Evolutionary conservation across 1,140 invertebrate species (phyloP).

Genomic region (Drosophila orena): DNA sequence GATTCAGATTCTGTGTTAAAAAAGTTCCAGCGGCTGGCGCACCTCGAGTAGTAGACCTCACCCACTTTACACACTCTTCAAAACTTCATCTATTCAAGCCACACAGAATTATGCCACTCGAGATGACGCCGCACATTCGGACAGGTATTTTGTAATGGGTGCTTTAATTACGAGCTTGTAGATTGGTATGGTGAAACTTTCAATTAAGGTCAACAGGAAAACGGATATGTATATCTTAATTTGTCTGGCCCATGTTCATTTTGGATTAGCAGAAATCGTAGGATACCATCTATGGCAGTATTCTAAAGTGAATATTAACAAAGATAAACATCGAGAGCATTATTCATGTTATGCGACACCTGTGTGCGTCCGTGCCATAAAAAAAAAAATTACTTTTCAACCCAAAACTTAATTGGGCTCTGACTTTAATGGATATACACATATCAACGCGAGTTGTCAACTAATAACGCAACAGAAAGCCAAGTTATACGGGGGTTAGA

Average conservation of each 20-base stretch:
- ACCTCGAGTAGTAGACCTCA: slow-evolving; percentile 42
- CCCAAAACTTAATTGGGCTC: slow-evolving; percentile 66
- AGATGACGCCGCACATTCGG: slow-evolving; percentile 63
- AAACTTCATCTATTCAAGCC: slow-evolving; percentile 8
- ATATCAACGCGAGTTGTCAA: slow-evolving; percentile 48
- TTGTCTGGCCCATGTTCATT: slow-evolving; percentile 15
- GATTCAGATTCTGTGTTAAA: slow-evolving; percentile 49
- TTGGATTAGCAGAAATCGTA: slow-evolving; percentile 8
- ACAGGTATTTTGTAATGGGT: slow-evolving; percentile 43
- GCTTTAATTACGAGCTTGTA: slow-evolving; percentile 43
- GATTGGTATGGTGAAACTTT: slow-evolving; percentile 13
- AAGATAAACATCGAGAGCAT: slow-evolving; percentile 43
- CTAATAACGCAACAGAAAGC: slow-evolving; percentile 31
- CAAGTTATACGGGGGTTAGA: slow-evolving; percentile 14
- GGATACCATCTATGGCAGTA: slow-evolving; percentile 45
- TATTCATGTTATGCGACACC: slow-evolving; percentile 67
- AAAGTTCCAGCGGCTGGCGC: slow-evolving; percentile 54
- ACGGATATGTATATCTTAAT: slow-evolving; percentile 47
- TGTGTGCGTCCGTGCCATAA: slow-evolving; percentile 64
- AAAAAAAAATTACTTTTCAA: slow-evolving; percentile 21
- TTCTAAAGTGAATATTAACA: slow-evolving; percentile 43
- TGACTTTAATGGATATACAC: slow-evolving; percentile 66
- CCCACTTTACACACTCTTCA: slow-evolving; percentile 44
- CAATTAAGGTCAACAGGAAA: slow-evolving; percentile 44
- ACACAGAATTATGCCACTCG: slow-evolving; percentile 61